Evolutionary conservation across 2,888 invertebrate species (phyloP).

Genomic region (Rhamnusium bicolor): DNA sequence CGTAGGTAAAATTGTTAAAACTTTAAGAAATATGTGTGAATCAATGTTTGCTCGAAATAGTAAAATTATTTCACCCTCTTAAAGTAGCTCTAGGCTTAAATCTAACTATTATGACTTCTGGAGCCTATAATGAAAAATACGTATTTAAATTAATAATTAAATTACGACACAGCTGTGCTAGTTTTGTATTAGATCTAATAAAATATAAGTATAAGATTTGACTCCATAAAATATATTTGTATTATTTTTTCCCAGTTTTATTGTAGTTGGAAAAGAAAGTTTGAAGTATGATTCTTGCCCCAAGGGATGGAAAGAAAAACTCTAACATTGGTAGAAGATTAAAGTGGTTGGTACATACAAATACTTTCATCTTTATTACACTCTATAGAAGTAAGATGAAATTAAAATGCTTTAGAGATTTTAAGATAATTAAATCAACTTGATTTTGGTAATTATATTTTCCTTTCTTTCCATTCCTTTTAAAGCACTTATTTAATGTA

Average conservation of each 20-base stretch:
- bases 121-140: too few species aligned
- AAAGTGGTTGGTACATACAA: conserved; percentile 51
- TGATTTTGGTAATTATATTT: conserved; percentile 48
- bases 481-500: conserved; percentile 24
- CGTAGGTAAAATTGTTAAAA: too few species aligned
- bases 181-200: not conserved
- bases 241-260: conserved; percentile 45
- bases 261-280: conserved; percentile 49
- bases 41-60: too few species aligned
- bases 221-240: conserved; percentile 34
- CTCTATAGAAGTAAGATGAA: conserved; percentile 23
- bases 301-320: conserved; percentile 41
- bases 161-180: not conserved
- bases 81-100: too few species aligned
- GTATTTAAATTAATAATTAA: not conserved
- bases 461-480: conserved; percentile 35
- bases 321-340: conserved; percentile 46
- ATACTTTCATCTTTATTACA: conserved; percentile 50
- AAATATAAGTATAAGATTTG: not conserved
- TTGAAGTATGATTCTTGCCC: conserved; percentile 49
- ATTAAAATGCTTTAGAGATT: conserved; percentile 41
- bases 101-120: too few species aligned
- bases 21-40: too few species aligned
- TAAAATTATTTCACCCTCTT: too few species aligned
- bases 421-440: conserved; percentile 49